Conservation (phyloP, 1,140 invertebrate genomes). For the Wiebesia pumilae region DNA sequence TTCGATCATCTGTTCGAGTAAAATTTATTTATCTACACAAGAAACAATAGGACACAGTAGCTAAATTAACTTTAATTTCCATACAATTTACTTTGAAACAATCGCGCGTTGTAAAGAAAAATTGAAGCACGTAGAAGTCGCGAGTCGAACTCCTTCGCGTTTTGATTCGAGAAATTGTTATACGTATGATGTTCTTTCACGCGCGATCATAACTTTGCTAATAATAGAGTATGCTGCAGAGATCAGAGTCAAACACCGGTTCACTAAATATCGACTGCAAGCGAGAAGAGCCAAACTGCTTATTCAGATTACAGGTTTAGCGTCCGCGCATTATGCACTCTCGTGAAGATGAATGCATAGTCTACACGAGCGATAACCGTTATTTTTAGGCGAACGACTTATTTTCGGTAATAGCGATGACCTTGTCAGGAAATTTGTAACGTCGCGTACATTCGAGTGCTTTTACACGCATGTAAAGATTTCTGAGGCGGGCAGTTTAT, state of each 20-base stretch:
- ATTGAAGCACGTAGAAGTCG: neutral
- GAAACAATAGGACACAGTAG: neutral
- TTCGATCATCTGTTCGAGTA: neutral
- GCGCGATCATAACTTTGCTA: neutral
- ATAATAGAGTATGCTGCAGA: neutral
- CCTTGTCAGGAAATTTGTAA: neutral
- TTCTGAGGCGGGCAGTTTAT: neutral
- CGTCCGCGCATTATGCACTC: neutral
- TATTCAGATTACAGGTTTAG: neutral
- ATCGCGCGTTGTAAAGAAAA: neutral
- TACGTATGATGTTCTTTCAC: neutral
- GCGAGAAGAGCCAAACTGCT: neutral
- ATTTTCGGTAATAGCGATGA: neutral
- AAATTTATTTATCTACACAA: neutral
- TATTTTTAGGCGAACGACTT: neutral
- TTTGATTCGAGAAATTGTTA: neutral
- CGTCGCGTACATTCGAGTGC: neutral
- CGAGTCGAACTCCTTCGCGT: neutral
- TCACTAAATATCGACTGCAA: neutral
- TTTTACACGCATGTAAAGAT: neutral
- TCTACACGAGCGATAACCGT: neutral
- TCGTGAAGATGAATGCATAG: neutral
- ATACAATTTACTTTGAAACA: neutral
- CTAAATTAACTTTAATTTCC: neutral
- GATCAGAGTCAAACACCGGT: neutral